phyloP scores from a whole-genome alignment of 2,797 vertebrate species.

The Masticophis lateralis region DNA sequence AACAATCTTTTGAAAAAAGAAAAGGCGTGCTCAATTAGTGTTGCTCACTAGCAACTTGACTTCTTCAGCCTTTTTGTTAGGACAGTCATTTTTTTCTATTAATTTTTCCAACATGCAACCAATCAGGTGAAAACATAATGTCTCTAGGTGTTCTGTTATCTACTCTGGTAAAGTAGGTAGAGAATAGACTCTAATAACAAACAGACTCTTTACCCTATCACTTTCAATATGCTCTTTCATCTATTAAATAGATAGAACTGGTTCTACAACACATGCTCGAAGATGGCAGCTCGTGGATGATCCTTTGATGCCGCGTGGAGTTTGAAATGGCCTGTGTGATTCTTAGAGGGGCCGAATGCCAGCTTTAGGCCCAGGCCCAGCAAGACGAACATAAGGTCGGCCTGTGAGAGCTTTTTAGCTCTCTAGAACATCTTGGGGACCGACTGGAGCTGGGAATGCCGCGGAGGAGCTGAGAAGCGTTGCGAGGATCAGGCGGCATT shows the following conservation, averaged over 20 bases:
- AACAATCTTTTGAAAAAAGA: not conserved
- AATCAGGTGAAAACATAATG: not conserved
- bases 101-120: not conserved
- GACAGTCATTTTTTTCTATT: not conserved
- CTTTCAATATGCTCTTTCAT: not conserved
- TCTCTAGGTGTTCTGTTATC: not conserved
- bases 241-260: not conserved
- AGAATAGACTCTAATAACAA: not conserved
- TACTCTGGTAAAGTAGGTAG: not conserved
- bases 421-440: too few relatives aligned
- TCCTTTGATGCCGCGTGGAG: too few relatives aligned
- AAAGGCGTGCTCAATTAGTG: not conserved
- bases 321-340: too few relatives aligned
- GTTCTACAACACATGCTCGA: too few relatives aligned
- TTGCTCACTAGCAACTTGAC: not conserved
- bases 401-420: too few relatives aligned
- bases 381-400: too few relatives aligned
- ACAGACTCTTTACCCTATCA: not conserved
- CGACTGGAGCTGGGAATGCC: too few relatives aligned
- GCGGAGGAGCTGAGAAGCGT: too few relatives aligned
- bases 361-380: too few relatives aligned
- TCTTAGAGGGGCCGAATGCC: too few relatives aligned
- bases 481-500: too few relatives aligned
- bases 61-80: not conserved
- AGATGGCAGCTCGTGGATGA: too few relatives aligned